A percentile compares a stretch with the other conserved stretches of the same genome.
Conservation (phyloP, 2,797 vertebrate genomes). For the Tangara arthus region DNA sequence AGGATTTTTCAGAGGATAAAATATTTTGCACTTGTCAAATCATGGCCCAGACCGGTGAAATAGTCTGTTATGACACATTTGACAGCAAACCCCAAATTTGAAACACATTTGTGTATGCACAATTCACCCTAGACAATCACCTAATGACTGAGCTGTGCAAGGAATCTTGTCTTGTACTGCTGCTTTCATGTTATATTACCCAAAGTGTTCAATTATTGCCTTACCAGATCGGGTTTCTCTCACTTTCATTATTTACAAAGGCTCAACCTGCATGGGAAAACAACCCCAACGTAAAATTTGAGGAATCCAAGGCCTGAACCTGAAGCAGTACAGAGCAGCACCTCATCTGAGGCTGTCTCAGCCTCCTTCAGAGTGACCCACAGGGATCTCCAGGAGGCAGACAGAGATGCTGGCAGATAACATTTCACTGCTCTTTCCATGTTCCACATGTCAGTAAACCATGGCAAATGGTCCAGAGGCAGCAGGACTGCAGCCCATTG, state of each 20-base stretch:
- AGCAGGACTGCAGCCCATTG: background rate
- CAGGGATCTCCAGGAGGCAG: background rate
- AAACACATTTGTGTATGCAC: background rate
- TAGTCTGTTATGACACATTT: background rate
- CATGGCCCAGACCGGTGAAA: background rate
- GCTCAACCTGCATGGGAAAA: background rate
- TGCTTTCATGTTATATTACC: background rate
- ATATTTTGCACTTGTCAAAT: background rate
- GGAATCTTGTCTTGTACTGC: background rate
- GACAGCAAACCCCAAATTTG: background rate
- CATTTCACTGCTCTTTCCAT: background rate
- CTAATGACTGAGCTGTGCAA: background rate
- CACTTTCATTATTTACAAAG: constrained; percentile 1
- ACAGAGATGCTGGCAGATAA: background rate
- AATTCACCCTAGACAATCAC: background rate
- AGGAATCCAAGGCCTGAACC: background rate
- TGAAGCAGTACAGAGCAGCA: background rate
- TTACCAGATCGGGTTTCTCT: background rate
- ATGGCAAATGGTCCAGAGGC: background rate
- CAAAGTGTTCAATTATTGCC: constrained; percentile 10
- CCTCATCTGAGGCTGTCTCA: background rate
- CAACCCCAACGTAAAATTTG: fast-evolving
- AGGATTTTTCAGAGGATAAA: background rate
- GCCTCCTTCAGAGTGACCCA: background rate
- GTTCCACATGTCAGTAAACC: background rate